Evolutionary conservation across 2,888 invertebrate genomes (phyloP).

Genomic region (Adineta ricciae): DNA sequence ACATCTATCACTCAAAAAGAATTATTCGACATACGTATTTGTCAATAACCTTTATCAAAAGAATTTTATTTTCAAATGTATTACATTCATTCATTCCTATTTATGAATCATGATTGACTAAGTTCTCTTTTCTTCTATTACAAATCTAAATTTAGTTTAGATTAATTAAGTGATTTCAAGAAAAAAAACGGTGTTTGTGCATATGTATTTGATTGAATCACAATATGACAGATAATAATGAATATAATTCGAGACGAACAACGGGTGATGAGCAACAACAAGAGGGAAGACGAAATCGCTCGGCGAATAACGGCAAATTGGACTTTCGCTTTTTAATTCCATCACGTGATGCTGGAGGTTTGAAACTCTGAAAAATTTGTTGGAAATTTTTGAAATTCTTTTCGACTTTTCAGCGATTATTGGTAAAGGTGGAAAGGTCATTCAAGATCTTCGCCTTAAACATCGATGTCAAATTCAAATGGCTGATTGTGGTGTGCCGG

Average conservation of each 20-base stretch:
- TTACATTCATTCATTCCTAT: too few species aligned
- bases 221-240: neutral
- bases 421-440: constrained; percentile 1
- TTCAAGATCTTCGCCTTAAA: neutral
- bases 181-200: neutral
- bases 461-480: constrained; percentile 68
- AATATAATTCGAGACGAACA: neutral
- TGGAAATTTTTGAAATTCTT: neutral
- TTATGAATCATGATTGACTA: too few species aligned
- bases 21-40: too few species aligned
- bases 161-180: neutral
- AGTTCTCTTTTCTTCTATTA: too few species aligned
- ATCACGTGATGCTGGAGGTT: constrained; percentile 8
- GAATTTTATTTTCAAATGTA: too few species aligned
- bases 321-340: neutral
- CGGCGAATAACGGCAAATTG: neutral
- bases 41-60: too few species aligned
- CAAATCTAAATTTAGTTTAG: neutral
- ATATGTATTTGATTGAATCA: neutral
- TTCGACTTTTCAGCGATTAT: neutral
- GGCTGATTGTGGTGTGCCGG: constrained; percentile 99
- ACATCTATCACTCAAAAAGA: neutral
- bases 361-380: neutral
- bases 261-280: neutral
- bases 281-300: neutral